These are phyloP conservation scores for Parambassis ranga DNA, from an alignment of 2,797 vertebrate genomes.

Conservation along the genomic window DNA sequence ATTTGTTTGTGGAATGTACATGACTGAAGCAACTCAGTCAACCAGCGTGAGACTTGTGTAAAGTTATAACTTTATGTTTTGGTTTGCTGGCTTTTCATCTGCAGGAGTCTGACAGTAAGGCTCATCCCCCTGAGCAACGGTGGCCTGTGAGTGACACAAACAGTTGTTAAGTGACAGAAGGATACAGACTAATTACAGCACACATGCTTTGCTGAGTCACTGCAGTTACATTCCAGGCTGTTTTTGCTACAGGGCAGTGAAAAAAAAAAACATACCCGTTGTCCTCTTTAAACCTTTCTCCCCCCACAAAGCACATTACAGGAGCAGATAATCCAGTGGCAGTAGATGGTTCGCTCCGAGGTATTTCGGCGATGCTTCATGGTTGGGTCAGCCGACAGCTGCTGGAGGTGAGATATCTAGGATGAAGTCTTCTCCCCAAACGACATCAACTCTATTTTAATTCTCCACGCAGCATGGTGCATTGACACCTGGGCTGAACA, in stretches of 20 bases:
- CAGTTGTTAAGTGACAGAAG: background rate
- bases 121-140: background rate
- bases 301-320: slow-evolving; percentile 19
- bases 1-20: too few species aligned
- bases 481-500: slow-evolving; percentile 66
- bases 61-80: background rate
- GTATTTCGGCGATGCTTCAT: slow-evolving; percentile 39
- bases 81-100: slow-evolving; percentile 3
- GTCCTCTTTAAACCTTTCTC: slow-evolving; percentile 25
- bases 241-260: slow-evolving; percentile 19
- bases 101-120: background rate
- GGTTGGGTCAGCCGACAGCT: slow-evolving; percentile 61
- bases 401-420: slow-evolving; percentile 68
- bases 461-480: slow-evolving; percentile 62
- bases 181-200: slow-evolving; percentile 25
- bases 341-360: slow-evolving; percentile 29
- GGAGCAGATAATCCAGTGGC: slow-evolving; percentile 30
- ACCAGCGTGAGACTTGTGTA: too few species aligned
- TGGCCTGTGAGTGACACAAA: slow-evolving; percentile 28
- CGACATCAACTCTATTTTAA: slow-evolving; percentile 66
- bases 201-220: slow-evolving; percentile 10
- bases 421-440: slow-evolving; percentile 70
- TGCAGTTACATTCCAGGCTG: background rate
- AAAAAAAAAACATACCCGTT: slow-evolving; percentile 10
- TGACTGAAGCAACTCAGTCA: too few species aligned